Percentiles rank a stretch among this genome's conserved stretches.
Evolutionary conservation across 1,140 invertebrate species (phyloP).

Genomic region (Aleiodes sp.): DNA sequence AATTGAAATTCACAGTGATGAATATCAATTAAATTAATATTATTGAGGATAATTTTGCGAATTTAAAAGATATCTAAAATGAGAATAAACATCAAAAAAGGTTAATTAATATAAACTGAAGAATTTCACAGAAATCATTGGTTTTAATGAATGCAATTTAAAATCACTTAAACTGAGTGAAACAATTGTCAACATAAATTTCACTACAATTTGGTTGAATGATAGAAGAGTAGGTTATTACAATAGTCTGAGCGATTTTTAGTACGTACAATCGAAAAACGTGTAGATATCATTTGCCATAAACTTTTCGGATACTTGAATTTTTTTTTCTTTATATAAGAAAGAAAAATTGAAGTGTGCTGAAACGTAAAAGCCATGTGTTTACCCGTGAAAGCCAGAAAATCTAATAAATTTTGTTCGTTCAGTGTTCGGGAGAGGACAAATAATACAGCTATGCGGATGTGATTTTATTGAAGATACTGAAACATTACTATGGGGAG

Average conservation of each 20-base stretch:
- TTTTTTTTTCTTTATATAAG: not conserved
- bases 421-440: conserved; percentile 36
- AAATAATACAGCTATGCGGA: conserved; percentile 42
- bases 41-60: conserved; percentile 1
- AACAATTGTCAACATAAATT: not conserved
- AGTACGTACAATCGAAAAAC: not conserved
- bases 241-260: not conserved
- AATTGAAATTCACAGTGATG: too few species aligned
- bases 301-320: not conserved
- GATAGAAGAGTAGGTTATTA: not conserved
- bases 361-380: conserved; percentile 28
- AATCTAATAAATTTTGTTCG: conserved; percentile 45
- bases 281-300: not conserved
- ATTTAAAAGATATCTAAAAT: conserved; percentile 3
- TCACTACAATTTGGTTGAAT: not conserved
- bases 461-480: not conserved
- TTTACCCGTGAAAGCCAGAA: conserved; percentile 45
- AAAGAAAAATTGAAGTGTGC: not conserved
- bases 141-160: conserved; percentile 41
- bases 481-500: conserved; percentile 11
- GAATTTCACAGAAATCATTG: conserved; percentile 9
- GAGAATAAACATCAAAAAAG: not conserved
- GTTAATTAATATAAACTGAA: conserved; percentile 5
- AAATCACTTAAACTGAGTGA: conserved; percentile 42
- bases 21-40: too few species aligned